Base-by-base conservation (phyloP, 2,888 invertebrate genomes). In the Zeuzera pyrina region DNA sequence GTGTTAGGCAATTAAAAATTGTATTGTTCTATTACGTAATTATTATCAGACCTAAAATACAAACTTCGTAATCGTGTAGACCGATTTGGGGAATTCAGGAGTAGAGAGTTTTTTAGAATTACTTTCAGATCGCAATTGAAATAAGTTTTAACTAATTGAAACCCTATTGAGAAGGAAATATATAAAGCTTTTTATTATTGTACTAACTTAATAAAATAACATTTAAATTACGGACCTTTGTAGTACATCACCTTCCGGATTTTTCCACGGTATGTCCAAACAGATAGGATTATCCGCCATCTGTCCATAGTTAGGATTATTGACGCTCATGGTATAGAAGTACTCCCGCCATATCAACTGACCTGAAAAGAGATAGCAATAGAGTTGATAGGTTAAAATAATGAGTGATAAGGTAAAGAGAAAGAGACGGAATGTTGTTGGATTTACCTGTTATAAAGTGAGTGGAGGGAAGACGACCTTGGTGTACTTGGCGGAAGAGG, bases 261-360 rank as follows among this genome's bases (percentile, higher is more conserved):
- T 64, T 34, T 83, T 85, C 91, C 91, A 91, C 0, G 88, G 87
- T 35, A 92, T 91, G 43, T 86, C 86, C 39, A 91, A 66, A 45
- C 91, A 92, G 34, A 91, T 91, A 1, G 89, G 89, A 60, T 92
- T 92, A 34, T 73, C 79, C 12, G 83, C 77, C 87, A 91, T 90
- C 51, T 87, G 86, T 2, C 86, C 89, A 52, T 88, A 91, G 45
- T 87, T 76, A 0, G 87, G 85, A 60, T 91, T 91, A 52, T 88
- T 88, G 10, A 90, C 88, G 21, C 90, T 90, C 91, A 91, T 91
- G 16, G 90, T 89, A 65, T 92, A 91, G 66, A 91, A 91, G 48
- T 90, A 91, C 53, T 91, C 91, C 15, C 91, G 84, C 91, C 91
- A 91, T 22, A 91, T 88, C 16, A 91, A 62, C 52, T 91, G 91